A percentile compares a stretch with the other conserved stretches of the same genome.
Evolutionary conservation across 1,140 invertebrate species (phyloP).

Genomic region (Bombus turneri): DNA sequence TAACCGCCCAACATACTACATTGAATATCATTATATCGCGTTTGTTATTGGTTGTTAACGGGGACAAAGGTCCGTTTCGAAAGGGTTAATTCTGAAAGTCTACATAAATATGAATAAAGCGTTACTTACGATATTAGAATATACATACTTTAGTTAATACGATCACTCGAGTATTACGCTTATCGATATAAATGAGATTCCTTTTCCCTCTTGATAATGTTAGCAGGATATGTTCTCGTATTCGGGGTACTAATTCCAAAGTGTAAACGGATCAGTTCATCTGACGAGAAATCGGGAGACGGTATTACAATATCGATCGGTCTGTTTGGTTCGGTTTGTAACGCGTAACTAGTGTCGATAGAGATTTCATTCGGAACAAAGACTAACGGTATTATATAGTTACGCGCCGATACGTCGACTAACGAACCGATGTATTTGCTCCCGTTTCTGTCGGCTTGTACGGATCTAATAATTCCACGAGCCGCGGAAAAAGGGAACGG

Average conservation of each 20-base stretch:
- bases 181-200: too few relatives aligned
- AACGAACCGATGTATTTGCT: constrained; percentile 61
- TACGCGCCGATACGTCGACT: constrained; percentile 55
- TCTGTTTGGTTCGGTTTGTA: not conserved
- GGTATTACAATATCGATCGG: not conserved
- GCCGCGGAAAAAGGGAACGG: not conserved
- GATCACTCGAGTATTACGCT: too few relatives aligned
- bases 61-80: too few relatives aligned
- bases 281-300: not conserved
- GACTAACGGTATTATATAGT: constrained; percentile 48
- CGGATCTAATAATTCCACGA: constrained; percentile 20
- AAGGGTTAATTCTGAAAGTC: not conserved
- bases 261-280: too few relatives aligned
- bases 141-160: too few relatives aligned
- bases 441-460: constrained; percentile 38
- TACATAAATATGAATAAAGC: not conserved
- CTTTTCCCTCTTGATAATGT: too few relatives aligned
- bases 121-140: not conserved
- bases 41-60: too few relatives aligned
- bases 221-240: too few relatives aligned
- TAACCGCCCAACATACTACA: too few relatives aligned
- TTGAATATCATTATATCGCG: too few relatives aligned
- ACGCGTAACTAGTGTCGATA: not conserved
- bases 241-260: not conserved
- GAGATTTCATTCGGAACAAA: constrained; percentile 27